Conservation (phyloP, 2,113 vertebrate species). For the Petrocephalus zakoni region DNA sequence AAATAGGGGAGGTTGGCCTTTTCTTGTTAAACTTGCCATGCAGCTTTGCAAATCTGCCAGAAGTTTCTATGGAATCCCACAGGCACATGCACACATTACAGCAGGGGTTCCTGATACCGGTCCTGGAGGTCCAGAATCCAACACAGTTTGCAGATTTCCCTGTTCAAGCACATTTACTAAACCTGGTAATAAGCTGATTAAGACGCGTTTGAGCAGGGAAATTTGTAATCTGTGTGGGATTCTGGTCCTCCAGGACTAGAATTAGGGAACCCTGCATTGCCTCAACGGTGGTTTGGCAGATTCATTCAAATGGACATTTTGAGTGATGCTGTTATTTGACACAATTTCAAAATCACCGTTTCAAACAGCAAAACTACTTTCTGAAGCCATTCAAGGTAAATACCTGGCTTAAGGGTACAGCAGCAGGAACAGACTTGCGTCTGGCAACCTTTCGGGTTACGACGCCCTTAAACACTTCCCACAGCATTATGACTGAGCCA, state of each 20-base stretch:
- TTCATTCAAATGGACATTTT: neutral
- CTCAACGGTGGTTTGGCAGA: neutral
- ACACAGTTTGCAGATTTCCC: too few species aligned
- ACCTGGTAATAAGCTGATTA: neutral
- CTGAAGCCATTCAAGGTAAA: neutral
- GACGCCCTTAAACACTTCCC: neutral
- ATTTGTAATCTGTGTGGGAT: neutral
- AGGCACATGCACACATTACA: neutral
- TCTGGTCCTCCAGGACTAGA: neutral
- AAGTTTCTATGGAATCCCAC: neutral
- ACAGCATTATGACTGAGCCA: neutral
- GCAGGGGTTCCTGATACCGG: neutral
- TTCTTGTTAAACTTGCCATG: neutral
- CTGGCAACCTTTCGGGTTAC: neutral
- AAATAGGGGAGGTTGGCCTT: neutral
- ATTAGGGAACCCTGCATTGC: neutral
- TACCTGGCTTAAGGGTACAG: neutral
- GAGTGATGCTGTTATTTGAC: neutral
- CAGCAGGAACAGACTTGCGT: neutral
- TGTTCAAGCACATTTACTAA: neutral
- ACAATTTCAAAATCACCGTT: neutral
- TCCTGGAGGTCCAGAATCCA: neutral
- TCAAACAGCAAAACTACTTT: neutral
- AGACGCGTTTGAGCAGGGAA: neutral
- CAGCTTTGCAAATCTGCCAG: neutral